Conservation (phyloP, 2,888 invertebrate genomes). For the Agrenia bidenticulata region DNA sequence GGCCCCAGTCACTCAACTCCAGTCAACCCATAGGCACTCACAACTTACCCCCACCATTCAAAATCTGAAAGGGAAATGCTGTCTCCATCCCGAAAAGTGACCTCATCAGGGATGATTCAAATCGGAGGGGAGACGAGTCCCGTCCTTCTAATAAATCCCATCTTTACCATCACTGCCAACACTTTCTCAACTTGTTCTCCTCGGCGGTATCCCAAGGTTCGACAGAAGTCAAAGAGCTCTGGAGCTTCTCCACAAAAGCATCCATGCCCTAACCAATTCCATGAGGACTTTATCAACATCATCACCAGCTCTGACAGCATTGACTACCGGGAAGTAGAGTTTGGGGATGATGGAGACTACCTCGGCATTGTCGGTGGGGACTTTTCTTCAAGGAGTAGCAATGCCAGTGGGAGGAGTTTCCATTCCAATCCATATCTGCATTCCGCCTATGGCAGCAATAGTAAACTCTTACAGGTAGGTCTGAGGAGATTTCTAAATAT, state of each 20-base stretch:
- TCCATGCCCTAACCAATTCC: conserved; percentile 19
- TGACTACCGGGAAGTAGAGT: conserved; percentile 24
- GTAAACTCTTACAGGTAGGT: conserved; percentile 35
- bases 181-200: conserved; percentile 23
- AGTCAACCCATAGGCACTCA: no score
- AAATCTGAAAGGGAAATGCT: background rate
- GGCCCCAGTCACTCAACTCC: no score
- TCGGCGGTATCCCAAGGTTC: conserved; percentile 29
- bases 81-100: conserved; percentile 1
- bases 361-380: conserved; percentile 26
- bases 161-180: conserved; percentile 34
- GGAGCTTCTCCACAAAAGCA: conserved; percentile 40
- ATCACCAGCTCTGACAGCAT: conserved; percentile 34
- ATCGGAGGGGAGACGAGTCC: conserved; percentile 9
- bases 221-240: conserved; percentile 38
- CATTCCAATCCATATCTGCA: conserved; percentile 32
- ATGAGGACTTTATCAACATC: conserved; percentile 38
- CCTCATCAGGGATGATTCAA: conserved; percentile 2
- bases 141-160: conserved; percentile 17
- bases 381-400: conserved; percentile 31
- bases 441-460: conserved; percentile 34
- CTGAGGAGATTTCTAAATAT: no score
- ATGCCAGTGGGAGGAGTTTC: conserved; percentile 32
- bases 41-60: background rate
- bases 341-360: conserved; percentile 5